Conservation (phyloP, 2,888 invertebrate genomes). For the Pachydiplax longipennis region DNA sequence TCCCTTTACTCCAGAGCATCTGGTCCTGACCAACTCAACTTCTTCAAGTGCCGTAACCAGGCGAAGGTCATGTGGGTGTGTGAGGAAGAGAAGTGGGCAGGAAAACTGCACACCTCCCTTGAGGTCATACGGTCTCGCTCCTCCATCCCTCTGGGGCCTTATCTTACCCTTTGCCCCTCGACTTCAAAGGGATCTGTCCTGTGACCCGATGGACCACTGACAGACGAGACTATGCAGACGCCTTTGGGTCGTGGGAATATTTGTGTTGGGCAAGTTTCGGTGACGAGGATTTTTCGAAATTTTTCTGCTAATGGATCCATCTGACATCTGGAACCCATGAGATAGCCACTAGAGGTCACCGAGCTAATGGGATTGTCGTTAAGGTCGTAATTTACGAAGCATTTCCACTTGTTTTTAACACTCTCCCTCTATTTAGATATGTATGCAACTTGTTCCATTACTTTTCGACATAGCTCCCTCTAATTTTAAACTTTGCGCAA, state of each 20-base stretch:
- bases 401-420: too few relatives aligned
- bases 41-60: conserved; percentile 1
- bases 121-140: not conserved
- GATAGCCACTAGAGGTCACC: too few relatives aligned
- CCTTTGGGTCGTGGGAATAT: not conserved
- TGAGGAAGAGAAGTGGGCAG: not conserved
- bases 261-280: not conserved
- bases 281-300: too few relatives aligned
- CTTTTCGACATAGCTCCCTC: too few relatives aligned
- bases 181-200: not conserved
- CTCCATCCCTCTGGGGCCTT: not conserved
- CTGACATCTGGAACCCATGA: too few relatives aligned
- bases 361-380: too few relatives aligned
- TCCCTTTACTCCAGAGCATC: not conserved
- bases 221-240: not conserved
- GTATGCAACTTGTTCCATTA: too few relatives aligned
- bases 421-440: too few relatives aligned
- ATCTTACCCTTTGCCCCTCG: not conserved
- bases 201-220: not conserved
- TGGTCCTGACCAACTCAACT: not conserved
- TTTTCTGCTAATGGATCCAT: too few relatives aligned
- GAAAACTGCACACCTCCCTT: not conserved
- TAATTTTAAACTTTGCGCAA: too few relatives aligned
- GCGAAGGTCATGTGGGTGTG: not conserved
- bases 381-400: too few relatives aligned